These are phyloP conservation scores for Phoxinus phoxinus DNA, from an alignment of 2,113 vertebrate genomes.

Conservation along the genomic window DNA sequence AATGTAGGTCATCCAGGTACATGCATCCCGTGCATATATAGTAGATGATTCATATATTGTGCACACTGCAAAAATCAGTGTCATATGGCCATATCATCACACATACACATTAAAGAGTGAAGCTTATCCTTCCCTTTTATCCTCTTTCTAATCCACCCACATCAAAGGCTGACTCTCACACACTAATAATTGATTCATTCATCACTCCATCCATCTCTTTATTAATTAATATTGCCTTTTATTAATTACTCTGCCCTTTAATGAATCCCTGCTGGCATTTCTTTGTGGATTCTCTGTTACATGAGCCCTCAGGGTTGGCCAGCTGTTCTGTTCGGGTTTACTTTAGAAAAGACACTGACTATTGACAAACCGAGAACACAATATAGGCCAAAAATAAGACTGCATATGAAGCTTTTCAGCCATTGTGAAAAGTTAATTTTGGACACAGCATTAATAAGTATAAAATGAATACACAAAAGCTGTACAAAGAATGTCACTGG, in stretches of 20 bases:
- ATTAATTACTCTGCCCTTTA: slow-evolving; percentile 23
- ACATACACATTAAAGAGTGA: neutral
- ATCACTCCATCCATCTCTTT: slow-evolving; percentile 22
- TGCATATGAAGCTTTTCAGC: neutral
- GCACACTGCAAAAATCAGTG: neutral
- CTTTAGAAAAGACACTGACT: neutral
- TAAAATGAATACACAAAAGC: neutral
- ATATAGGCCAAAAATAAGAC: neutral
- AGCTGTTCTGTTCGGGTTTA: neutral
- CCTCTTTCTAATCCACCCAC: slow-evolving; percentile 7
- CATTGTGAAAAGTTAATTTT: neutral
- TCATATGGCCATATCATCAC: neutral
- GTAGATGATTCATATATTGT: neutral
- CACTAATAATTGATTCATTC: slow-evolving; percentile 6
- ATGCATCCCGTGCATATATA: neutral
- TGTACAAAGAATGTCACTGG: too few species aligned
- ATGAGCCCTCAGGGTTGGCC: neutral
- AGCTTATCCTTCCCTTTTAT: neutral
- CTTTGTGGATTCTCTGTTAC: slow-evolving; percentile 13
- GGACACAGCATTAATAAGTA: neutral
- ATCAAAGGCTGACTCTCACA: slow-evolving; percentile 18
- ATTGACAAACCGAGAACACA: neutral
- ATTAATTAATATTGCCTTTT: slow-evolving; percentile 44
- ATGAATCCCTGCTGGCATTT: slow-evolving; percentile 30
- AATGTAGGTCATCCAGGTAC: neutral